phyloP scores from a whole-genome alignment of 2,113 vertebrate species.

The Forbesichthys agassizii region DNA sequence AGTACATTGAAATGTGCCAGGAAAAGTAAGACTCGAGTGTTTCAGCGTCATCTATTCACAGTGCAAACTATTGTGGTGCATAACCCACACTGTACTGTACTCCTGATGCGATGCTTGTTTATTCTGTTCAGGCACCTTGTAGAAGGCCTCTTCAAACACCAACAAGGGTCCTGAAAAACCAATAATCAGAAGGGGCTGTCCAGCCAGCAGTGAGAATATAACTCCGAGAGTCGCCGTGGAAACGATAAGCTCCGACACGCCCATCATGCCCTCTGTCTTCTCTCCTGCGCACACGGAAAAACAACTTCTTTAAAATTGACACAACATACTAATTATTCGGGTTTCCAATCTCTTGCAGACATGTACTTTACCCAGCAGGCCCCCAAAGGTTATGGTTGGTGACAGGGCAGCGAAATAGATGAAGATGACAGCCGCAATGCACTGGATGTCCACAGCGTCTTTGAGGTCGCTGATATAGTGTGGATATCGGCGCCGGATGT shows the following conservation, averaged over 20 bases:
- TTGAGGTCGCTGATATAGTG: conserved; percentile 91
- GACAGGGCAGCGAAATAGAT: conserved; percentile 98
- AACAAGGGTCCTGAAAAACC: conserved; percentile 95
- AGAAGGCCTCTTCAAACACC: conserved; percentile 98
- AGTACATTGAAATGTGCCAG: too few relatives aligned
- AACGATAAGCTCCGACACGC: conserved; percentile 95
- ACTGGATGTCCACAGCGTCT: conserved; percentile 92
- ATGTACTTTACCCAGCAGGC: conserved; percentile 86
- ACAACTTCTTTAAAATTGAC: not conserved
- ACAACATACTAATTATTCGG: not conserved
- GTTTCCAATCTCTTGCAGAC: too few relatives aligned
- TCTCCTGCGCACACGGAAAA: conserved; percentile 78
- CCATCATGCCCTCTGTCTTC: conserved; percentile 97
- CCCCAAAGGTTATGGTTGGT: conserved; percentile 97
- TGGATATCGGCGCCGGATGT: conserved; percentile 92
- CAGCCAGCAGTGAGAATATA: conserved; percentile 90
- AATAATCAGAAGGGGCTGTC: conserved; percentile 94
- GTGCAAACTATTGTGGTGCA: too few relatives aligned
- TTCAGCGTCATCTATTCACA: too few relatives aligned
- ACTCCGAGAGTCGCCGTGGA: conserved; percentile 92
- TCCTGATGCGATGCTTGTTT: not conserved
- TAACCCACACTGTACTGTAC: not conserved
- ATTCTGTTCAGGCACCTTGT: conserved; percentile 77
- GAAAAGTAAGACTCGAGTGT: too few relatives aligned
- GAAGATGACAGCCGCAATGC: conserved; percentile 92